A percentile compares a stretch with the other conserved stretches of the same genome.
Conservation (phyloP, 2,888 invertebrate genomes). For the Caenorhabditis sp. region DNA sequence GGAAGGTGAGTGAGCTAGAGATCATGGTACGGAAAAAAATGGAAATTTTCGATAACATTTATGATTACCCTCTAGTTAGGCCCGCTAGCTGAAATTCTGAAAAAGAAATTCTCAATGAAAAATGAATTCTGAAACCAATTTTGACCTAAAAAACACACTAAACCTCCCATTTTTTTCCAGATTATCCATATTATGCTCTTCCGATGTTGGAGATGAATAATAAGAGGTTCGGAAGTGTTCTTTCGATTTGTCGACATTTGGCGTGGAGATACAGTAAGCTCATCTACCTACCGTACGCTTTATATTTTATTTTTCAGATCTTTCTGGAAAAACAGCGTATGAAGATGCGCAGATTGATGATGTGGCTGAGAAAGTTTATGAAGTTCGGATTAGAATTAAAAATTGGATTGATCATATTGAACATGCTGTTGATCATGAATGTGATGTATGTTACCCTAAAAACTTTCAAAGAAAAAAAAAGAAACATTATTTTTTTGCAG, state of each 20-base stretch:
- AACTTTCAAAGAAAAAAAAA: too few species aligned
- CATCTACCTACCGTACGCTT: not conserved
- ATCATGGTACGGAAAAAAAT: too few species aligned
- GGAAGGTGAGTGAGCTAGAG: slow-evolving; percentile 48
- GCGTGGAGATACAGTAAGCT: slow-evolving; percentile 57
- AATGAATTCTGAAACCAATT: too few species aligned
- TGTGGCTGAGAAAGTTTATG: slow-evolving; percentile 50
- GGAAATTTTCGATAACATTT: too few species aligned
- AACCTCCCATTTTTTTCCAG: too few species aligned
- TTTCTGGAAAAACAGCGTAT: slow-evolving; percentile 50
- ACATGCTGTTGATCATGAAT: slow-evolving; percentile 46
- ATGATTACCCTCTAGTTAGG: too few species aligned
- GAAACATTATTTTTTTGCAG: slow-evolving; percentile 25
- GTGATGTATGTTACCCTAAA: slow-evolving; percentile 34
- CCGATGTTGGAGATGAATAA: slow-evolving; percentile 56
- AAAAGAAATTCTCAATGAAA: too few species aligned
- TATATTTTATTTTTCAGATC: too few species aligned
- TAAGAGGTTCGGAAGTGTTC: slow-evolving; percentile 44
- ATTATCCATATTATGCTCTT: slow-evolving; percentile 52
- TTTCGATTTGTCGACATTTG: slow-evolving; percentile 57
- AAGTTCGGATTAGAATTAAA: slow-evolving; percentile 44
- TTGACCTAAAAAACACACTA: too few species aligned
- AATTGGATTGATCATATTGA: slow-evolving; percentile 56
- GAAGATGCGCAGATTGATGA: slow-evolving; percentile 57
- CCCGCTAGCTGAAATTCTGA: too few species aligned